These are phyloP conservation scores for Athalia cordata DNA, from an alignment of 2,888 invertebrate species.

Conservation along the genomic window DNA sequence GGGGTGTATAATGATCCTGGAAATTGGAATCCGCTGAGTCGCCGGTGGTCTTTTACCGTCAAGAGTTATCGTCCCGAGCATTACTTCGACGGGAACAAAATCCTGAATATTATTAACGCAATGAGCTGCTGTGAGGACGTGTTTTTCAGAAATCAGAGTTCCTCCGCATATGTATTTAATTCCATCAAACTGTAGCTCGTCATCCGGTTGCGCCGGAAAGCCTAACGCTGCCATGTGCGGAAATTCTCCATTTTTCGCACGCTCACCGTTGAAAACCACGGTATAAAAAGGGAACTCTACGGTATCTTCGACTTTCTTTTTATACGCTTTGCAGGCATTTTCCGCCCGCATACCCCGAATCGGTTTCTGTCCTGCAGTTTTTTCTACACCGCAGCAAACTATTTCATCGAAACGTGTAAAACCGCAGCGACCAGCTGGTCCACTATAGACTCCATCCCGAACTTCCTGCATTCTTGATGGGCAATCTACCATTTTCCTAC, in stretches of 20 bases:
- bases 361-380: neutral
- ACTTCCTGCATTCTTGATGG: too few relatives aligned
- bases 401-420: constrained; percentile 73
- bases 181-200: constrained; percentile 33
- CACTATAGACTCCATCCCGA: too few relatives aligned
- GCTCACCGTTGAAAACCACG: too few relatives aligned
- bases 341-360: neutral
- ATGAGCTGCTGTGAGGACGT: constrained; percentile 67
- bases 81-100: constrained; percentile 60
- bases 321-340: neutral
- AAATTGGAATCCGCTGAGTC: constrained; percentile 58
- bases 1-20: constrained; percentile 59
- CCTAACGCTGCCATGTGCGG: constrained; percentile 66
- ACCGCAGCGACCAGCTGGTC: constrained; percentile 70
- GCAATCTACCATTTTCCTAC: too few relatives aligned
- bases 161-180: constrained; percentile 65
- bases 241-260: constrained; percentile 53
- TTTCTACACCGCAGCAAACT: constrained; percentile 74
- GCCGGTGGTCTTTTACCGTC: neutral
- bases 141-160: constrained; percentile 61
- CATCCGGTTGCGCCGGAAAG: constrained; percentile 47
- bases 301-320: neutral
- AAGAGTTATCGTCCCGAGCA: neutral
- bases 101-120: constrained; percentile 62
- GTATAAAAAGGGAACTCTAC: neutral